Base-by-base conservation (phyloP, 2,113 vertebrate species). In the Psilopsiagon aurifrons region DNA sequence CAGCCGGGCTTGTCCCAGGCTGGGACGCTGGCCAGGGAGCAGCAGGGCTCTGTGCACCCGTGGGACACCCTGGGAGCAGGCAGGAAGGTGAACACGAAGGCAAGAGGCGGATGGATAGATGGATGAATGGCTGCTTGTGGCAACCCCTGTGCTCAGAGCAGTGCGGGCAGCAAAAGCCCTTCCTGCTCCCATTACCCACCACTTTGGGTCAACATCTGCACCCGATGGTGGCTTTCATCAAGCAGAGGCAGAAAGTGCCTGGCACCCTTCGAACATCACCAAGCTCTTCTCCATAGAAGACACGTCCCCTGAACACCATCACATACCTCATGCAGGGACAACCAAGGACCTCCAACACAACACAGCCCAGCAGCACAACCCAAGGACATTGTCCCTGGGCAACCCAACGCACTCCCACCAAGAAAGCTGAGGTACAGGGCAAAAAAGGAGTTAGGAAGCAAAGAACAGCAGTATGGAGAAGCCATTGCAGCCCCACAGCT, bases 51-150 rank as follows among this genome's bases (percentile, higher is more conserved):
- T 47, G 41, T 27, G 12, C 46, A 64, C 46, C 49, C 28, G 5
- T 11, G 11, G 24, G 35, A 62, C 41, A 79, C 11, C 2, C 5
- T 0, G 0, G 29, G 25, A 92, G 25, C 0, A 1, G 46, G 18
- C 35, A 76, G 33, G 18, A 55, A 75, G 22, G 8, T 13, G 33
- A 1, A 4, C 18, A 60, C 1, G 0, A 83, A 80, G 47, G 59
- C 19, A 57, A 62, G 49, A 60, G 14, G 9, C 1, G 0, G 43
- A 35, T 7, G 13, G 70, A 47, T 8, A 4, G 39, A 39, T 10
- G 6, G 37, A 29, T 13, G 62, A 44, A 79, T 2, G 14, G 49
- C 24, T 22, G 43, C 27, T 64, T 25, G 27, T 23, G 37, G 22
- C 24, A 80, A 79, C 3, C 3, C 7, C 8, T 31, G 13, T 2